Evolutionary conservation across 1,140 invertebrate genomes (phyloP).

Genomic region (Drosophila baimaii): DNA sequence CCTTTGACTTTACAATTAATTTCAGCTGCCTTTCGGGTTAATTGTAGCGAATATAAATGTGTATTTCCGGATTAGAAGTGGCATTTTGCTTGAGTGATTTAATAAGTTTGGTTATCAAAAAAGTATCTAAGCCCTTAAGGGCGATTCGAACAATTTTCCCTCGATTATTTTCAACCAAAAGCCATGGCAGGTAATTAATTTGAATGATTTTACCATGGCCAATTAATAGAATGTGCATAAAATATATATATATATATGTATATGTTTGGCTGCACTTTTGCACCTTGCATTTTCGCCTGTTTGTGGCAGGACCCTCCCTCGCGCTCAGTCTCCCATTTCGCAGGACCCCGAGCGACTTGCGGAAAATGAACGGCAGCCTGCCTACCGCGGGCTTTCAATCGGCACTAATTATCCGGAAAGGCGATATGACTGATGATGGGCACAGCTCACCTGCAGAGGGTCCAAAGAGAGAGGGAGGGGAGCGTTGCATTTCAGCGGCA

Average conservation of each 20-base stretch:
- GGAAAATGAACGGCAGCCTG: background rate
- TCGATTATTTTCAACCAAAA: background rate
- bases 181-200: background rate
- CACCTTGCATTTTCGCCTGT: background rate
- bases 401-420: slow-evolving; percentile 50
- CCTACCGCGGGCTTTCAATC: slow-evolving; percentile 3
- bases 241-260: background rate
- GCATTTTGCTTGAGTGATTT: too few relatives aligned
- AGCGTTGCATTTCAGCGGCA: background rate
- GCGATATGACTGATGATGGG: slow-evolving; percentile 33
- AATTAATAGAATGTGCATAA: background rate
- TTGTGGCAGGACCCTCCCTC: background rate
- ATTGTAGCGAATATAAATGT: background rate
- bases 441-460: background rate
- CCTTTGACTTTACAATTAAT: background rate
- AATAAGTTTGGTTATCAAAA: too few relatives aligned
- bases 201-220: background rate
- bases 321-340: background rate
- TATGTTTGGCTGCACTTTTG: too few relatives aligned
- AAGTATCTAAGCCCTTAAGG: background rate
- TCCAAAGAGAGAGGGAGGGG: background rate
- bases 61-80: background rate
- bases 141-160: background rate
- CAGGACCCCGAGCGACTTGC: slow-evolving; percentile 1
- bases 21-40: too few relatives aligned